Evolutionary conservation across 2,888 invertebrate species (phyloP), one percentile per base, ranked within the genome.

Genomic region (Matsumyia berberina): DNA sequence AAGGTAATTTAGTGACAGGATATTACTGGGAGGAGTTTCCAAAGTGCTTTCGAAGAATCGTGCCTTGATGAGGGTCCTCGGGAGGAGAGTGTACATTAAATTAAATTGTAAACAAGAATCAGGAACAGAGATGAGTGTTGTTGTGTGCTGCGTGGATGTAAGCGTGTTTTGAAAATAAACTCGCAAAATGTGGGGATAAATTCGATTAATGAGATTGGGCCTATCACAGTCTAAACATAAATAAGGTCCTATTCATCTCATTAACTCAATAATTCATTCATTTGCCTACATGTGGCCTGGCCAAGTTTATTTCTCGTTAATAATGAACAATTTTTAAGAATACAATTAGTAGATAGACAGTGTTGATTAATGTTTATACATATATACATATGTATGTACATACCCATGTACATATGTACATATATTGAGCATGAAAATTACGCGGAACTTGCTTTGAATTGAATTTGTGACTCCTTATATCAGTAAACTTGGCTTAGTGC

Each of bases 1-100:
- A 60, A 76, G 80, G 76, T 85, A 85, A 85, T 85, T 80, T 80
- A 85, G 80, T 85, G 74, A 85, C 85, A 85, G 74, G 58, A 76
- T 76, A 85, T 70, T 66, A 46, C 80, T 76, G 39, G 67, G 70
- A 66, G 80, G 79, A 74, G 74, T 79, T 73, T 37, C 35, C 39
- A 42, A 76, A 85, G 74, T 80, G 58, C 62, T 60, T 73, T 57
- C 33, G 55, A 57, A 51, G 55, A 42, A 33, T 60, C n/a, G 39
- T 49, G 31, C 42, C 57, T 35, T 79, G 73, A 83, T 57, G 73
- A 69, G 62, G 78, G 73, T 83, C 73, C 69, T 44, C 62, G 44
- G 39, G 35, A 51, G 55, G 62, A 53, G 76, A 42, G 51, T 51
- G 62, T 73, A 53, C 73, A 78, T 78, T 83, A 83, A 78, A 83